Conservation (phyloP, 2,113 vertebrate species). For the Canis aureus region DNA sequence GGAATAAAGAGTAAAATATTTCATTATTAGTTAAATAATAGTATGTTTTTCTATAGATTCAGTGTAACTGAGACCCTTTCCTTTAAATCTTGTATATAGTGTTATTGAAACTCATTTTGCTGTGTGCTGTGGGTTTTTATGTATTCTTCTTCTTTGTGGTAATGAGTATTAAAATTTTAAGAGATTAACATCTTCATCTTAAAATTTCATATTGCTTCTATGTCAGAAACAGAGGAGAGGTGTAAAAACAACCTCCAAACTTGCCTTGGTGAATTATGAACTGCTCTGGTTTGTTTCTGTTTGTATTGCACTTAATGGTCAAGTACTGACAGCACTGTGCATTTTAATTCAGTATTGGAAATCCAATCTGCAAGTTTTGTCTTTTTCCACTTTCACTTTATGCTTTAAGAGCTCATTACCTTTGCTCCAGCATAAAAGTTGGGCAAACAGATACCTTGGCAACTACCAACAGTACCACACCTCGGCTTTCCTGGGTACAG, state of each 20-base stretch:
- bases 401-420: constrained; percentile 66
- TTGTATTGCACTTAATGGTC: not conserved
- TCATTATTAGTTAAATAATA: not conserved
- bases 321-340: not conserved
- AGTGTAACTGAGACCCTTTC: not conserved
- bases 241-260: not conserved
- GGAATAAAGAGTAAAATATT: not conserved
- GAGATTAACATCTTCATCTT: not conserved
- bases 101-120: not conserved
- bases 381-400: constrained; percentile 57
- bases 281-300: constrained; percentile 13
- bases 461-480: constrained; percentile 81
- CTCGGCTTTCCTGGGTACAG: constrained; percentile 78
- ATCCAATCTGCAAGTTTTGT: not conserved
- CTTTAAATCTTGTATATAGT: not conserved
- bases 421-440: constrained; percentile 83
- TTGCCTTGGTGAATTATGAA: not conserved
- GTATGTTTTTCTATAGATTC: not conserved
- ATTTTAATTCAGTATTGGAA: not conserved
- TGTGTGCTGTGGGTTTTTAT: not conserved
- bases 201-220: not conserved
- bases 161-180: constrained; percentile 15
- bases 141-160: not conserved
- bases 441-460: constrained; percentile 77
- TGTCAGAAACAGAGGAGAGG: not conserved